Percentiles rank a stretch among this genome's conserved stretches.
These are phyloP conservation scores for Stylophora pistillata DNA, from an alignment of 64 coral and sea anemone genomes.

Conservation along the genomic window DNA sequence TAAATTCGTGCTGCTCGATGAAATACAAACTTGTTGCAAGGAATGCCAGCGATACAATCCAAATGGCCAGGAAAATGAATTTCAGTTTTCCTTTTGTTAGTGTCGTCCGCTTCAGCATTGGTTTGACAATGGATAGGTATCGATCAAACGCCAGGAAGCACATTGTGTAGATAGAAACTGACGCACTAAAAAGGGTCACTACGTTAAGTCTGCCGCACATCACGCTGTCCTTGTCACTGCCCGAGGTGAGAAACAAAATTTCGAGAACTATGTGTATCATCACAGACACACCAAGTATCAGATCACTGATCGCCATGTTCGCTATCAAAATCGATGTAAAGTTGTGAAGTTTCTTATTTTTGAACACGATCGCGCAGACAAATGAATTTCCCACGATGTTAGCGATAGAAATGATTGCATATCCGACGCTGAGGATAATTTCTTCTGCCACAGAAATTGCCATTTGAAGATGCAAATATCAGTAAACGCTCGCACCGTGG, in stretches of 20 bases:
- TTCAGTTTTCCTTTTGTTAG: slow-evolving; percentile 40
- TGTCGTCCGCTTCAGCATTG: background rate
- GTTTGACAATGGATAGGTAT: slow-evolving; percentile 42
- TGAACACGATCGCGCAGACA: slow-evolving; percentile 18
- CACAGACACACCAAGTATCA: background rate
- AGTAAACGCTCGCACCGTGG: background rate
- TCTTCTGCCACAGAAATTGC: background rate
- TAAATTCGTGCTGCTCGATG: background rate
- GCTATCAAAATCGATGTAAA: slow-evolving; percentile 39
- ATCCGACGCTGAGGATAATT: slow-evolving; percentile 6
- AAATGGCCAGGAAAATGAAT: slow-evolving; percentile 28
- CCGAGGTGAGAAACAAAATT: background rate
- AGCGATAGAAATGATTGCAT: background rate
- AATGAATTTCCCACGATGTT: slow-evolving; percentile 49
- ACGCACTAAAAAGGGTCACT: background rate
- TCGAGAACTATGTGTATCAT: slow-evolving; percentile 22
- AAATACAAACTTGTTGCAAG: background rate
- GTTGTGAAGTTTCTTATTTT: slow-evolving; percentile 26
- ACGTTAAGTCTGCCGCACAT: slow-evolving; percentile 16
- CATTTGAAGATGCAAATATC: background rate
- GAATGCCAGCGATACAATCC: slow-evolving; percentile 3
- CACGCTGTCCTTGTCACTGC: background rate
- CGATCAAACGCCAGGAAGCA: slow-evolving; percentile 30
- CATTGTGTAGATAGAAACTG: slow-evolving; percentile 42
- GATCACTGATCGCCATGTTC: slow-evolving; percentile 43